These are phyloP conservation scores for Orchestia grillus DNA, from an alignment of 1,140 invertebrate genomes.

Conservation along the genomic window DNA sequence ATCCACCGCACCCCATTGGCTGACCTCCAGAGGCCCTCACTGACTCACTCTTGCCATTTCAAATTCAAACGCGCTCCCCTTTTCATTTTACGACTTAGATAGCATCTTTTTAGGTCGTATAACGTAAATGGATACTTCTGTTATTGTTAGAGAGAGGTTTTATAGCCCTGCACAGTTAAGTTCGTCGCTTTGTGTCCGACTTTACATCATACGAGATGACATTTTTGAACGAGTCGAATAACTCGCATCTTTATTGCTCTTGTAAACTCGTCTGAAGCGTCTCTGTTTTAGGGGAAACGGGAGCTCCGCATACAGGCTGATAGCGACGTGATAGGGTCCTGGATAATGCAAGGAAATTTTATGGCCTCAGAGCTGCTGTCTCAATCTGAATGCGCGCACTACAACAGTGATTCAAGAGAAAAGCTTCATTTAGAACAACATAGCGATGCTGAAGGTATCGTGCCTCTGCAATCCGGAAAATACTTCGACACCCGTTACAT, in stretches of 20 bases:
- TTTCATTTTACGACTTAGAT: slow-evolving; percentile 53
- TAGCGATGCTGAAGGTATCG: not conserved
- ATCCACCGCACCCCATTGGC: not conserved
- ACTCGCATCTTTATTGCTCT: slow-evolving; percentile 37
- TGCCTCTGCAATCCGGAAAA: not conserved
- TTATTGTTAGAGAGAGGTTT: slow-evolving; percentile 45
- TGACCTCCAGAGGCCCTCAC: not conserved
- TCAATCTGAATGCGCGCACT: not conserved
- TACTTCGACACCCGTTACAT: not conserved
- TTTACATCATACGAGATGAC: slow-evolving; percentile 12
- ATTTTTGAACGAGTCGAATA: slow-evolving; percentile 9
- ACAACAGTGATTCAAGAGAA: not conserved
- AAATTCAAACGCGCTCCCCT: slow-evolving; percentile 37
- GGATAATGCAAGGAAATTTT: not conserved
- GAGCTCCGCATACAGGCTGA: not conserved
- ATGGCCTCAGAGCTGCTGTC: not conserved
- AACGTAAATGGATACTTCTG: slow-evolving; percentile 56
- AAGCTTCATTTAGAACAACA: not conserved
- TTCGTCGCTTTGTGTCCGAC: slow-evolving; percentile 19
- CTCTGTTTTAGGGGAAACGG: not conserved
- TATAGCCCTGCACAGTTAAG: slow-evolving; percentile 46
- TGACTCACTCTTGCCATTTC: slow-evolving; percentile 44
- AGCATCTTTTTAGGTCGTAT: slow-evolving; percentile 54
- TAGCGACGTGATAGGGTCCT: not conserved
- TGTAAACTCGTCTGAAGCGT: slow-evolving; percentile 27